Base-by-base conservation (phyloP, 1,140 invertebrate genomes). In the Ceratoteleas bidentatus region DNA sequence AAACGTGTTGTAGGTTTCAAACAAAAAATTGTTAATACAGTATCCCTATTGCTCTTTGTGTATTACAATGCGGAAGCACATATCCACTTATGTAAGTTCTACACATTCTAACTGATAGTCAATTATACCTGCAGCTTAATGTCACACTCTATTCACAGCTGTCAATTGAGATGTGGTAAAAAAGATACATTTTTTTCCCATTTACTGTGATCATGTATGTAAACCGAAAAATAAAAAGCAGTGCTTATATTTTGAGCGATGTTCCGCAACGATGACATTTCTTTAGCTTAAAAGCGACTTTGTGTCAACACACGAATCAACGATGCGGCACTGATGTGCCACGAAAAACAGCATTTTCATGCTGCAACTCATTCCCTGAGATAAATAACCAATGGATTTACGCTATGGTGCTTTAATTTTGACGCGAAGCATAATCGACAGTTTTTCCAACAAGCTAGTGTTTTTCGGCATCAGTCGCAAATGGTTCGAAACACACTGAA, bases 201-300 rank as follows among this genome's bases (percentile, higher is more conserved):
- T 54, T 43, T 33, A 0, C 36, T 66, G 49, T 15, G 15, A 53
- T 43, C 45, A 10, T 58, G 36, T 15, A 40, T 33, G 34, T 53
- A 57, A 50, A 36, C 36, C 0, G 49, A n/a, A 33, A 65, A 53
- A 54, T 43, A 69, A 78, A 81, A 62, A 36, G 15, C 62, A 36
- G 43, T 34, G 45, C 33, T 16, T 61, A 68, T 61, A 76, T 84
- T 79, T 80, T 84, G 72, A 73, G 60, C 70, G 15, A 73, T 69
- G 73, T 80, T 75, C 75, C 81, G 81, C 75, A 83, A 75, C 74
- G 53, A 5, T 82, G 62, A 77, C 43, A 73, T 80, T 77, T 84
- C 76, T 84, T 65, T 81, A 56, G 76, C 47, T 77, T 60, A 69
- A 84, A 84, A 81, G 76, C 64, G 24, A 76, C 81, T 84, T 84